These are phyloP conservation scores for Cryptotis parvus DNA, from an alignment of 2,113 vertebrate species.

Conservation along the genomic window DNA sequence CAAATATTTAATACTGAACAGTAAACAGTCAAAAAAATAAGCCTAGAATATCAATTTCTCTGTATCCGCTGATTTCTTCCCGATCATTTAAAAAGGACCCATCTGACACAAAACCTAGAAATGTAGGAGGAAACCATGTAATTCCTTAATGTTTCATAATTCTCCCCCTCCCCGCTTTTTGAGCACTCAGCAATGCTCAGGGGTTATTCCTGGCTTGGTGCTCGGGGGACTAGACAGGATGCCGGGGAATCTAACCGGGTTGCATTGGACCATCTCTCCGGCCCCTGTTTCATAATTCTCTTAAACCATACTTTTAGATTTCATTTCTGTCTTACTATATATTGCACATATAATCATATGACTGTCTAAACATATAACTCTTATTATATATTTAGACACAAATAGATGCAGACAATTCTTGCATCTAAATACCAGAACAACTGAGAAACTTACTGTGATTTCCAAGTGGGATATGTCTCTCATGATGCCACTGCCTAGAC, in stretches of 20 bases:
- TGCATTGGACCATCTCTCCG: too few relatives aligned
- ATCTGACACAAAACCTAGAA: background rate
- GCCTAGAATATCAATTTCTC: background rate
- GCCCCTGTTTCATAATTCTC: too few relatives aligned
- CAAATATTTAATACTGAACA: slow-evolving; percentile 9
- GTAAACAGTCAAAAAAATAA: background rate
- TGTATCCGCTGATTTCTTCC: background rate
- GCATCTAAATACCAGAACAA: background rate
- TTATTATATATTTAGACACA: background rate
- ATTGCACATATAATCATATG: too few relatives aligned
- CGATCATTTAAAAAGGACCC: background rate
- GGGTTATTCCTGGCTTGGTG: too few relatives aligned
- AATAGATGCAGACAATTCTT: background rate
- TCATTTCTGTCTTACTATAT: background rate
- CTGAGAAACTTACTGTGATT: slow-evolving; percentile 90
- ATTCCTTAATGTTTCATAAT: background rate
- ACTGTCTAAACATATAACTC: too few relatives aligned
- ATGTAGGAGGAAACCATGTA: background rate
- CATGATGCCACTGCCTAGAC: slow-evolving; percentile 91
- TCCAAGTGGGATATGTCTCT: slow-evolving; percentile 95
- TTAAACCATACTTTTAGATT: background rate
- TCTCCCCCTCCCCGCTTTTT: too few relatives aligned
- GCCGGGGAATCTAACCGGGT: too few relatives aligned
- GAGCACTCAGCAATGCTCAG: too few relatives aligned
- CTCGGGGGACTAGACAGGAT: too few relatives aligned